Conservation (phyloP, 2,113 vertebrate genomes). For the Pelmatolapia mariae region DNA sequence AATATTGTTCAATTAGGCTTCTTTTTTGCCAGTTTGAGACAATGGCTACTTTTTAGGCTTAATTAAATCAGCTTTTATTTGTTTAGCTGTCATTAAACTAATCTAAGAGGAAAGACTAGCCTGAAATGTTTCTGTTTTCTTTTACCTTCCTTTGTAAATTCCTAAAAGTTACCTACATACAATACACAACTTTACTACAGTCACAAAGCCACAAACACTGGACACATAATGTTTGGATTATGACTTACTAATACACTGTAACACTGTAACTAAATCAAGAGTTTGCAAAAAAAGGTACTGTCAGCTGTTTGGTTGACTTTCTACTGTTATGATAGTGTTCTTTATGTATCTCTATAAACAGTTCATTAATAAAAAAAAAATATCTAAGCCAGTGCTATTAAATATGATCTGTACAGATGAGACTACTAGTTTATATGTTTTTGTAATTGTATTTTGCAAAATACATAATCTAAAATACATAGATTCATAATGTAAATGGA, state of each 20-base stretch:
- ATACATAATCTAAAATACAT: background rate
- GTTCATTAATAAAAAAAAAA: background rate
- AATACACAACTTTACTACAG: background rate
- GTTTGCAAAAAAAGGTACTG: background rate
- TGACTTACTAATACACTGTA: background rate
- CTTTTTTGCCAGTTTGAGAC: background rate
- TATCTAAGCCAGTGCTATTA: background rate
- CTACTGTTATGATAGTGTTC: background rate
- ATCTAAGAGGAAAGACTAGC: background rate
- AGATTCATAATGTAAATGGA: background rate
- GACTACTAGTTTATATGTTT: background rate
- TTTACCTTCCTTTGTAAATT: background rate
- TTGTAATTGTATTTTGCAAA: background rate
- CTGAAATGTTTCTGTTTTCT: background rate
- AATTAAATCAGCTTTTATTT: background rate
- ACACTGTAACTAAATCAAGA: background rate
- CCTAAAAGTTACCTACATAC: background rate
- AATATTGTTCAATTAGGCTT: background rate
- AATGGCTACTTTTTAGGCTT: background rate
- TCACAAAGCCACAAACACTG: background rate
- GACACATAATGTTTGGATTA: background rate
- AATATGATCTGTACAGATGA: background rate
- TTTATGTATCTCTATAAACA: background rate
- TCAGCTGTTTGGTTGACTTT: background rate
- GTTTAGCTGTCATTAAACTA: background rate